Percentiles rank a stretch among this genome's conserved stretches.
Evolutionary conservation across 1,140 invertebrate species (phyloP).

Genomic region (Agrilus planipennis): DNA sequence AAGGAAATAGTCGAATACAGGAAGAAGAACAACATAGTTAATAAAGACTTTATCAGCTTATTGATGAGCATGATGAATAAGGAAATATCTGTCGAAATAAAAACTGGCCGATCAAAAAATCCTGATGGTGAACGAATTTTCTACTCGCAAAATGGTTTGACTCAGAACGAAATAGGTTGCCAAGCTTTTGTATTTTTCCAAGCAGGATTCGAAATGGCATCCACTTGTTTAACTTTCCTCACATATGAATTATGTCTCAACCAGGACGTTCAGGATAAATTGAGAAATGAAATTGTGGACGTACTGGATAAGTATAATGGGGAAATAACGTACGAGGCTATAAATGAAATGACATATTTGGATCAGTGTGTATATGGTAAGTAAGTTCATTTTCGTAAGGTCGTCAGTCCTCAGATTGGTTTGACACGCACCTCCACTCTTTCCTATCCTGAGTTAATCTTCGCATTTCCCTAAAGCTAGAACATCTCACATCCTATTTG

Average conservation of each 20-base stretch:
- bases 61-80: too few species aligned
- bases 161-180: slow-evolving; percentile 4
- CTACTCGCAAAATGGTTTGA: background rate
- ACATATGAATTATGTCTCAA: slow-evolving; percentile 36
- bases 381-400: background rate
- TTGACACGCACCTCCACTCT: too few species aligned
- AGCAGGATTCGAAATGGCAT: slow-evolving; percentile 39
- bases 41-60: too few species aligned
- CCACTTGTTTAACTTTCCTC: slow-evolving; percentile 33
- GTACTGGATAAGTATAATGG: slow-evolving; percentile 34
- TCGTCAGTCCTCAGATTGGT: too few species aligned
- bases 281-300: slow-evolving; percentile 33
- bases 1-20: too few species aligned
- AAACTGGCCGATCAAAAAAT: too few species aligned
- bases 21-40: too few species aligned
- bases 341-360: slow-evolving; percentile 38
- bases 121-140: slow-evolving; percentile 23
- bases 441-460: too few species aligned
- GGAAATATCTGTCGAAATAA: too few species aligned
- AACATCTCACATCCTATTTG: too few species aligned
- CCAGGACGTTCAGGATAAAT: slow-evolving; percentile 34
- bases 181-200: slow-evolving; percentile 17
- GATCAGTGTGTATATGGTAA: slow-evolving; percentile 31
- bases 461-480: too few species aligned
- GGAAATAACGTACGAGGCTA: slow-evolving; percentile 40